Evolutionary conservation across 2,888 invertebrate genomes (phyloP).

Genomic region (Trichacis sp.): DNA sequence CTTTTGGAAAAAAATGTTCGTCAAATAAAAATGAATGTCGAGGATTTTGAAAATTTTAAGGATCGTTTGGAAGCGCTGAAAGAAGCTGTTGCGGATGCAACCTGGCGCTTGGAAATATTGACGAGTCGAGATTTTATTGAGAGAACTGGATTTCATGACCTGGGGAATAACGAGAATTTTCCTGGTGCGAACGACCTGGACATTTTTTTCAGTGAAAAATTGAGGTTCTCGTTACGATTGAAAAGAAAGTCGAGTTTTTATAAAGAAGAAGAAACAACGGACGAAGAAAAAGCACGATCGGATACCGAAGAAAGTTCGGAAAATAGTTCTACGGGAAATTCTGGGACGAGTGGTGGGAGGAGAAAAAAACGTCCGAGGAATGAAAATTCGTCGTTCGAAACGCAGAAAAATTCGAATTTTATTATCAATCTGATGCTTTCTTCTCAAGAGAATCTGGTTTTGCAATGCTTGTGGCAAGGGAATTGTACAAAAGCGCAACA

Average conservation of each 20-base stretch:
- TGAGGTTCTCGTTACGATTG: constrained; percentile 35
- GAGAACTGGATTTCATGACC: constrained; percentile 68
- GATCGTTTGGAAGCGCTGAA: constrained; percentile 51
- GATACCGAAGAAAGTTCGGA: constrained; percentile 55
- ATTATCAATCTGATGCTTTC: constrained; percentile 80
- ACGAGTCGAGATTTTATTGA: constrained; percentile 71
- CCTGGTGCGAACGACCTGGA: constrained; percentile 1
- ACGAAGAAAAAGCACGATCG: constrained; percentile 49
- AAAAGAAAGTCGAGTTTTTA: constrained; percentile 52
- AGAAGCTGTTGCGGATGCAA: constrained; percentile 68
- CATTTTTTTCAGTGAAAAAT: constrained; percentile 40
- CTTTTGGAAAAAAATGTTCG: constrained; percentile 73
- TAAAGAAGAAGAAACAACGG: constrained; percentile 47
- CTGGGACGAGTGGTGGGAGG: constrained; percentile 68
- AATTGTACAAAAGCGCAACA: constrained; percentile 82
- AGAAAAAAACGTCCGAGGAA: constrained; percentile 65
- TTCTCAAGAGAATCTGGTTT: constrained; percentile 80
- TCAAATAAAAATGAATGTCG: constrained; percentile 64
- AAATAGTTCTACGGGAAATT: constrained; percentile 62
- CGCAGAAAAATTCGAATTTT: constrained; percentile 64
- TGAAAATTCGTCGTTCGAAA: constrained; percentile 56
- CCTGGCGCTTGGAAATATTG: constrained; percentile 81
- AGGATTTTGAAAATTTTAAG: constrained; percentile 32
- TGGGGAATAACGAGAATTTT: constrained; percentile 46
- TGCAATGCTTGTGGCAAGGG: constrained; percentile 80